Evolutionary conservation across 2,113 vertebrate genomes (phyloP).

Genomic region (Etheostoma spectabile): DNA sequence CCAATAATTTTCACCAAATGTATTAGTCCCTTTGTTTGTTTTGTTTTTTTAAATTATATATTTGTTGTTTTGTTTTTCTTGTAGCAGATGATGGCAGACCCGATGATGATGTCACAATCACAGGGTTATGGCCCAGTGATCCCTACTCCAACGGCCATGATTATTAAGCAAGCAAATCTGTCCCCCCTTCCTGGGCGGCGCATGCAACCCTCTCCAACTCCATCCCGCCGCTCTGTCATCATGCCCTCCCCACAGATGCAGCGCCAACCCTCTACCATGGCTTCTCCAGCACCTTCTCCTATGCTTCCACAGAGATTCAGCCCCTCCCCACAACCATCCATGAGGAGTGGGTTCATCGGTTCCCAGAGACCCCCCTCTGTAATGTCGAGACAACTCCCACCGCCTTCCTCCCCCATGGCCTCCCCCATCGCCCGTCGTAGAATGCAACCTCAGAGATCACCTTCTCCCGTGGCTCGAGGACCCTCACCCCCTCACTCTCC

Average conservation of each 20-base stretch:
- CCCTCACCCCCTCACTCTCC: slow-evolving; percentile 68
- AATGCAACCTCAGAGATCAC: slow-evolving; percentile 76
- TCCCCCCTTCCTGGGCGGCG: slow-evolving; percentile 54
- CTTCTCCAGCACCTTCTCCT: slow-evolving; percentile 68
- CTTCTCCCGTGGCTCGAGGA: slow-evolving; percentile 47
- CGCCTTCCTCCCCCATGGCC: slow-evolving; percentile 53
- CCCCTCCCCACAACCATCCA: slow-evolving; percentile 76
- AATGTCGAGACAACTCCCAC: slow-evolving; percentile 70
- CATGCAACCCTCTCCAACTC: slow-evolving; percentile 70
- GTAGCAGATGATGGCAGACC: slow-evolving; percentile 67
- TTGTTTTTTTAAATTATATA: neutral
- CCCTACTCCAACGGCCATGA: slow-evolving; percentile 81
- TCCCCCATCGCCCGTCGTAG: slow-evolving; percentile 58
- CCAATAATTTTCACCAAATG: neutral
- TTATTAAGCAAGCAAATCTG: slow-evolving; percentile 81
- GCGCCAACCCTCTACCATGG: slow-evolving; percentile 59
- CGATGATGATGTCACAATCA: slow-evolving; percentile 69
- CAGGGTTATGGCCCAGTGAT: slow-evolving; percentile 65
- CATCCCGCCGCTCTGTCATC: slow-evolving; percentile 75
- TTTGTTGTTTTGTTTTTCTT: slow-evolving; percentile 9
- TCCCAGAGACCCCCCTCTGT: slow-evolving; percentile 80
- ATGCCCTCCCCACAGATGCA: slow-evolving; percentile 73
- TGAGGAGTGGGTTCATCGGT: slow-evolving; percentile 65
- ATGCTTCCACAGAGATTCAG: slow-evolving; percentile 62
- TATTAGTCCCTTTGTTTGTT: neutral